A percentile compares a stretch with the other conserved stretches of the same genome.
Evolutionary conservation across 2,888 invertebrate genomes (phyloP).

Genomic region (Dicroscelio sp.): DNA sequence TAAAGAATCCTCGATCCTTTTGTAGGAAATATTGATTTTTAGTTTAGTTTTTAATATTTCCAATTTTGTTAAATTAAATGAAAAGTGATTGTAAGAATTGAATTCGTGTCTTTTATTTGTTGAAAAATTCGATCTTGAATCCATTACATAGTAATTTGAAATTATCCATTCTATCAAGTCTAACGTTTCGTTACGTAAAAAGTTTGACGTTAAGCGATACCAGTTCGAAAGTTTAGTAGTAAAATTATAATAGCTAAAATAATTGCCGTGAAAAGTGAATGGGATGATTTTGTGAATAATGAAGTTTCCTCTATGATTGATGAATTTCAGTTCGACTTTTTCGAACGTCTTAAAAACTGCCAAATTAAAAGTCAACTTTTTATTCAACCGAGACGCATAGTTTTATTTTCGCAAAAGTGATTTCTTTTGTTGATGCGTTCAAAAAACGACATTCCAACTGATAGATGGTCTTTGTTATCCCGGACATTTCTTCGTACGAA

Average conservation of each 20-base stretch:
- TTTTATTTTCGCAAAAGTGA: not conserved
- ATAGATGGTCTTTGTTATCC: too few species aligned
- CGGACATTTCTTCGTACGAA: too few species aligned
- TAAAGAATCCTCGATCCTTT: too few species aligned
- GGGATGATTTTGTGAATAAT: constrained; percentile 17
- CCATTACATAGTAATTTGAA: constrained; percentile 12
- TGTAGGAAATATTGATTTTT: too few species aligned
- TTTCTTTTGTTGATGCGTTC: not conserved
- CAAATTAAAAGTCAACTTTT: too few species aligned
- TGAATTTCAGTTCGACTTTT: constrained; percentile 30
- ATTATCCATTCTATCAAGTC: constrained; percentile 25
- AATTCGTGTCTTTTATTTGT: too few species aligned
- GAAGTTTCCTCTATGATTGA: constrained; percentile 29
- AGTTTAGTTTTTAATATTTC: too few species aligned
- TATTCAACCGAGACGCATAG: too few species aligned
- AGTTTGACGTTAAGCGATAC: constrained; percentile 20
- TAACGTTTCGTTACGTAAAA: constrained; percentile 28
- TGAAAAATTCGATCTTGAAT: not conserved
- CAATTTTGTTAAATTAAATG: too few species aligned
- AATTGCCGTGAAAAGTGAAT: constrained; percentile 42
- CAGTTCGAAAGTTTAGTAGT: constrained; percentile 47
- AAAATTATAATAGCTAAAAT: constrained; percentile 39
- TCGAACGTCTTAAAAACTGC: not conserved
- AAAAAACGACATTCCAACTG: too few species aligned
- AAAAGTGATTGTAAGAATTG: too few species aligned